Evolutionary conservation across 2,113 vertebrate species (phyloP), one percentile per base, ranked within the genome.

Genomic region (Erinaceus europaeus): DNA sequence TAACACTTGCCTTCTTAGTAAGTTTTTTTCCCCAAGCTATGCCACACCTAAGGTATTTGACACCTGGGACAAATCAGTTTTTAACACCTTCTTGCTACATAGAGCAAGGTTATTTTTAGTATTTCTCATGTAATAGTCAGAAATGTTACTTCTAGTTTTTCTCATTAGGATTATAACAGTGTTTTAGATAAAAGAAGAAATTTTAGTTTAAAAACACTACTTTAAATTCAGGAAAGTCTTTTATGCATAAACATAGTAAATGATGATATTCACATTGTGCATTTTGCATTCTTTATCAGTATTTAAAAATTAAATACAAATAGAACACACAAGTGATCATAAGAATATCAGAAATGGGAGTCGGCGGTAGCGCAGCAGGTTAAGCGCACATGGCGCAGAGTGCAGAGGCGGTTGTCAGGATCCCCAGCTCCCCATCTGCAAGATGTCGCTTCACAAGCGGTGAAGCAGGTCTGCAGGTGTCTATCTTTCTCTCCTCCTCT

Each of bases 221-320:
- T 86, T 84, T 84, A 93, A 84, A 69, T 87, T 76, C 34, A 57
- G 27, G 44, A 80, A 77, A 55, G n/a, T n/a, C 34, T 78, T 72
- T 73, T 62, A 48, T 8, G 1, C 40, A 18, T 68, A 20, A 81
- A 67, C 17, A 48, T 76, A 44, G 7, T 44, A 42, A 76, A 79
- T 25, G 57, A 79, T 86, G 89, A 59, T 68, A 81, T 64, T n/a
- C 32, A 53, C 44, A 83, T 48, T 14, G 79, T 59, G 44, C 65
- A 75, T 82, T 84, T 77, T 86, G 27, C 4, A 11, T 36, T 88
- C 29, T 36, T 83, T 77, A 62, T 44, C 6, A 27, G n/a, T 36
- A 2, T 74, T 93, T 59, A 81, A 87, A 87, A 57, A 82, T 86
- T 46, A 82, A 64, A 65, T 64, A 40, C 15, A 78, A 87, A 78